Evolutionary conservation across 2,888 invertebrate genomes (phyloP).

Genomic region (Yponomeuta sedellus): DNA sequence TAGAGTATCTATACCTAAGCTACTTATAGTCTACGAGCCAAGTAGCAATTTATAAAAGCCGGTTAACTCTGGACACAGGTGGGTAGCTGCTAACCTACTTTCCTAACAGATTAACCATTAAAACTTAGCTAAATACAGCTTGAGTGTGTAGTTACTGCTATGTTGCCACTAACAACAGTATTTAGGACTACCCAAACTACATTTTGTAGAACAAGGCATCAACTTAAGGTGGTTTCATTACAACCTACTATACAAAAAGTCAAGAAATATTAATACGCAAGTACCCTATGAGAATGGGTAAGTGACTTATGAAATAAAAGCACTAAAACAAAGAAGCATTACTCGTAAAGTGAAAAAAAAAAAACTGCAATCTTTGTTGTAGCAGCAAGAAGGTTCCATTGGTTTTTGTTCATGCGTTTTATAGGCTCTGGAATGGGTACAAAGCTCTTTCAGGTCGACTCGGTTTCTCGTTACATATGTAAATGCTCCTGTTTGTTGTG

Average conservation of each 20-base stretch:
- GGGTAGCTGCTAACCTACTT: slow-evolving; percentile 51
- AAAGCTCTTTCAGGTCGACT: slow-evolving; percentile 9
- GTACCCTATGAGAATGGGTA: neutral
- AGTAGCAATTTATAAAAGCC: slow-evolving; percentile 17
- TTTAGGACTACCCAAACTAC: neutral
- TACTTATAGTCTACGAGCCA: slow-evolving; percentile 6
- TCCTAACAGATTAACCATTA: slow-evolving; percentile 37
- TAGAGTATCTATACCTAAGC: neutral
- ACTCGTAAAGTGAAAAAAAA: no score
- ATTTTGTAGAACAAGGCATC: neutral
- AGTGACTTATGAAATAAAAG: neutral
- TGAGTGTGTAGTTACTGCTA: neutral
- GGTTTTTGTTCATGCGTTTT: neutral
- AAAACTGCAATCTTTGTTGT: neutral
- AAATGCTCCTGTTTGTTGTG: slow-evolving; percentile 10
- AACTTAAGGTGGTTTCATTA: neutral
- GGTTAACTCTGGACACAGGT: slow-evolving; percentile 42
- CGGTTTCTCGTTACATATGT: slow-evolving; percentile 13
- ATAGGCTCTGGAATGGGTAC: neutral
- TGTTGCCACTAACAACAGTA: neutral
- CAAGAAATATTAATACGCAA: neutral
- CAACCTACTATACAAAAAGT: neutral
- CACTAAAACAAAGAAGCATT: neutral
- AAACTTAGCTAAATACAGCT: slow-evolving; percentile 47
- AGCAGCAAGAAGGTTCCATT: neutral